phyloP scores from a whole-genome alignment of 2,888 invertebrate genomes.

The Eurytoma californica region DNA sequence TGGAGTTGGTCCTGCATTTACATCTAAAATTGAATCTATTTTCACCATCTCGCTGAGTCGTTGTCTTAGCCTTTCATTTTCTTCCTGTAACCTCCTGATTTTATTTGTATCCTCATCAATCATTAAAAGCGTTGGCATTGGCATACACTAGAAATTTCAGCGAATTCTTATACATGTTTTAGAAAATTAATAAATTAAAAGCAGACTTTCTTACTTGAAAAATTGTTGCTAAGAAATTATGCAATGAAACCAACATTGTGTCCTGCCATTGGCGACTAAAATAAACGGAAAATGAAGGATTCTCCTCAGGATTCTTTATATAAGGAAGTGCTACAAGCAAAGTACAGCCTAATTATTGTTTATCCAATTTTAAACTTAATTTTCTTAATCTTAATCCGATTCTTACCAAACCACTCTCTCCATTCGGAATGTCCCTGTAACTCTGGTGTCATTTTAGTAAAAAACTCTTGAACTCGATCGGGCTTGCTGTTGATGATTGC shows the following conservation, averaged over 20 bases:
- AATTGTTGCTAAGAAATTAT: conserved; percentile 94
- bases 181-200: conserved; percentile 37
- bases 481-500: conserved; percentile 87
- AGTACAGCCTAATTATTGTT: not conserved
- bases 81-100: conserved; percentile 89
- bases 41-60: conserved; percentile 77
- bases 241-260: conserved; percentile 90
- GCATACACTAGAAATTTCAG: conserved; percentile 82
- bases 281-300: conserved; percentile 89
- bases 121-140: conserved; percentile 88
- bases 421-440: conserved; percentile 93
- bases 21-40: conserved; percentile 77
- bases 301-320: conserved; percentile 93
- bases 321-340: conserved; percentile 87
- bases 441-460: conserved; percentile 89
- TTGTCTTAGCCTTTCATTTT: conserved; percentile 84
- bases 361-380: not conserved
- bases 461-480: conserved; percentile 93
- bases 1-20: conserved; percentile 81
- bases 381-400: not conserved
- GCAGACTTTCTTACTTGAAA: conserved; percentile 78
- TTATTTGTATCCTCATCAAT: conserved; percentile 90
- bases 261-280: conserved; percentile 98
- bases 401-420: conserved; percentile 97
- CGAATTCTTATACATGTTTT: not conserved